A percentile compares a stretch with the other conserved stretches of the same genome.
phyloP scores from a whole-genome alignment of 2,797 vertebrate species.

The Coreius guichenoti region DNA sequence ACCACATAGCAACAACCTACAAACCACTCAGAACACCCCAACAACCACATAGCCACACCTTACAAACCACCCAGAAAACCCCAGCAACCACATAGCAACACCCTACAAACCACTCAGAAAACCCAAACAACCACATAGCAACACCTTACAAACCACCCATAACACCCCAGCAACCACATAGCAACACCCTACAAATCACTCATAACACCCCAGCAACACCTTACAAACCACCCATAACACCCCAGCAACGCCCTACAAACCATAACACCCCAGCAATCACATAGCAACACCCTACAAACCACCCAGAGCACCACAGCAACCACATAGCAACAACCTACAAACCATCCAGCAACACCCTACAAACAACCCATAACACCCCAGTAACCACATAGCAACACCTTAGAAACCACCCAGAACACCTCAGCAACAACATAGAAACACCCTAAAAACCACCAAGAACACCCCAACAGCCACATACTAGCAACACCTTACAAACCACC shows the following conservation, averaged over 20 bases:
- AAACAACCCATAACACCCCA: neutral
- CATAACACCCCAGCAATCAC: neutral
- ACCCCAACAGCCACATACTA: neutral
- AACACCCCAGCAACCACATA: neutral
- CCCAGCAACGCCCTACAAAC: neutral
- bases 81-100: neutral
- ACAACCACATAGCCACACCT: accelerated
- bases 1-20: neutral
- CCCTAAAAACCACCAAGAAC: neutral
- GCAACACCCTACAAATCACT: neutral
- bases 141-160: accelerated
- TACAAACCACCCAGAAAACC: neutral
- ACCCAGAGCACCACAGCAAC: neutral
- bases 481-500: too few species aligned
- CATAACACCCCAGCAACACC: neutral
- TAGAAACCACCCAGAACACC: neutral
- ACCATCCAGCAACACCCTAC: neutral
- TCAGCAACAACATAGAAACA: neutral
- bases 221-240: neutral
- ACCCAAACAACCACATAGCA: neutral
- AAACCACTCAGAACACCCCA: neutral
- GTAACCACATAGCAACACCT: neutral
- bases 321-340: neutral
- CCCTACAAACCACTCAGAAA: neutral
- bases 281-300: neutral